Base-by-base conservation (phyloP, 2,888 invertebrate species). In the Polyommatus iphigenia region DNA sequence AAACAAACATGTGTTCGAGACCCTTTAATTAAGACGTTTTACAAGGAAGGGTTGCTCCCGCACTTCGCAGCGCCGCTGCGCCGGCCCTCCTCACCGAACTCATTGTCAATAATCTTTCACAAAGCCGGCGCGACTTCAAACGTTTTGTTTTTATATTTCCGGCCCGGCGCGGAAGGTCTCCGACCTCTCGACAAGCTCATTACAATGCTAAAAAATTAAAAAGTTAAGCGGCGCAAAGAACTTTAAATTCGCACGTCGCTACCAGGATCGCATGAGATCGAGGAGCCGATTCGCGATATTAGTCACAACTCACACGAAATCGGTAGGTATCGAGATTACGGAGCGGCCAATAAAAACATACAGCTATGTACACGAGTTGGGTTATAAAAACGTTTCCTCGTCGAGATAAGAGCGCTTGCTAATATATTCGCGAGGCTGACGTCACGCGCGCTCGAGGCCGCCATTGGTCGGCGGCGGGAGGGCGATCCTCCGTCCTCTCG, bases 401-500 rank as follows among this genome's bases (percentile, higher is more conserved):
- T 77, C 76, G 77, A 81, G 81, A 81, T 82, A 81, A 82, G 80
- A 78, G 76, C 81, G 81, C 83, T 85, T 86, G 91, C 89, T 88
- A 91, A 92, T 90, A 87, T 91, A 93, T 93, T 92, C 90, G 92
- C 92, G 87, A 90, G 86, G 87, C 85, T 87, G 83, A 83, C 84
- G 85, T 84, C 82, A 86, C 85, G 84, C 83, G 83, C 83, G 79
- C 87, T 85, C 86, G 87, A 87, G 86, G 87, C 87, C 85, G 82
- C 85, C 82, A 93, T 93, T 94, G 93, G 93, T 86, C 84, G 85
- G 82, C 85, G 84, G 84, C 84, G 85, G 89, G 92, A 93, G 93
- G 93, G 92, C 92, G 91, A 92, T 92, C 92, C 93, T 93, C 93
- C 91, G 86, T 90, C 89, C 93, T 93, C 93, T 93, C 92, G 88